Conservation (phyloP, 2,113 vertebrate genomes). For the Phasianus colchicus region DNA sequence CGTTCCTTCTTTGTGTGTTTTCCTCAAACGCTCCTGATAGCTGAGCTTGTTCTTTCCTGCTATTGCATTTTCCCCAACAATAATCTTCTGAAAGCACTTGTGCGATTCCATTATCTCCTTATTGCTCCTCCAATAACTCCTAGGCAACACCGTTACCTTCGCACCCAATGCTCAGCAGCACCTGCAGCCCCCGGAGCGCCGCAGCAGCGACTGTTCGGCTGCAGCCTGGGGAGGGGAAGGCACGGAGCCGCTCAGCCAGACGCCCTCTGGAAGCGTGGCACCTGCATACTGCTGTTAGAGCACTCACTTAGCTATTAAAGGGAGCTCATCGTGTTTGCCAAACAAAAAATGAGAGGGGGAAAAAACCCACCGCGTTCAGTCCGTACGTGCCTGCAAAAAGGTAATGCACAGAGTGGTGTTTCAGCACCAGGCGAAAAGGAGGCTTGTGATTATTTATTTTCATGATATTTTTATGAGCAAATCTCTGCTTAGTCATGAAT, state of each 20-base stretch:
- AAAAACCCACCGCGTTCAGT: too few relatives aligned
- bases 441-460: not conserved
- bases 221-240: not conserved
- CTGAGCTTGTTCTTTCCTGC: not conserved
- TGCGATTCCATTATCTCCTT: not conserved
- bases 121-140: not conserved
- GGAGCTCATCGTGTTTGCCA: not conserved
- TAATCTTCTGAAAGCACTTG: not conserved
- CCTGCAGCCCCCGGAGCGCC: not conserved
- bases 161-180: accelerated
- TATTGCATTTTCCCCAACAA: accelerated
- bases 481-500: not conserved
- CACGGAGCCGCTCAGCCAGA: not conserved
- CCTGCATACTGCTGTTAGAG: not conserved
- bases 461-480: not conserved
- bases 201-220: not conserved
- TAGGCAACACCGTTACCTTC: not conserved
- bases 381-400: not conserved
- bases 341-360: not conserved
- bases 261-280: not conserved
- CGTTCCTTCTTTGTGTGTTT: accelerated
- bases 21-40: not conserved
- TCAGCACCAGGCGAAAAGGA: not conserved
- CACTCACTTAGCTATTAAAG: not conserved
- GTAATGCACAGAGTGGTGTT: not conserved